Base-by-base conservation (phyloP, 2,888 invertebrate genomes). In the Plebejus argus region DNA sequence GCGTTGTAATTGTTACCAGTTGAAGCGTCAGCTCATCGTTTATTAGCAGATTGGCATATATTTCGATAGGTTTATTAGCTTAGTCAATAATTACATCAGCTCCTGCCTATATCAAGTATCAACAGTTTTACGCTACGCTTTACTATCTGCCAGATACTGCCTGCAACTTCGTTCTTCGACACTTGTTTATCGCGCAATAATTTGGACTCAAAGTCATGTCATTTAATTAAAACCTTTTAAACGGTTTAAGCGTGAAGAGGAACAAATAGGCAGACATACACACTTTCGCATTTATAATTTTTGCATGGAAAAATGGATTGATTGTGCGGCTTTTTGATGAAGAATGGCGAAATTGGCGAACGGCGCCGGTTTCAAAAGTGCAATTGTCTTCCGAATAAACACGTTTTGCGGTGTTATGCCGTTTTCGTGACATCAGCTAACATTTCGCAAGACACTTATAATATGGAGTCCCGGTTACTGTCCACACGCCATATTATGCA, bases 1-100 rank as follows among this genome's bases (percentile, higher is more conserved):
- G 66, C 66, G 66, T 66, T 61, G 23, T 61, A 61, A 61, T 61
- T 66, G 61, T 23, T 20, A 66, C 5, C 28, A 18, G n/a, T 61
- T 61, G 61, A 61, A 61, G 28, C 20, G 8, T 20, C 66, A 66
- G 18, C 66, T 66, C 28, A 66, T 66, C 66, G 28, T 66, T 66
- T 66, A 15, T 33, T 33, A 33, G 61, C 23, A 66, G 66, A 20
- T 18, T 66, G 15, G 66, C 28, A 66, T 66, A 18, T 18, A 66
- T 66, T 66, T 15, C 28, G 28, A 66, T 66, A 66, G 18, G 33
- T 66, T 66, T 18, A 66, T 28, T 28, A 18, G 66, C 18, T 18
- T 28, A 18, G 53, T 53, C 53, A 53, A 53, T 53, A 53, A 53
- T 5, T 53, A 53, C 53, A 53, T 5, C 53, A 53, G 18, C 18